Evolutionary conservation across 2,113 vertebrate species (phyloP).

Genomic region (Axis porcinus): DNA sequence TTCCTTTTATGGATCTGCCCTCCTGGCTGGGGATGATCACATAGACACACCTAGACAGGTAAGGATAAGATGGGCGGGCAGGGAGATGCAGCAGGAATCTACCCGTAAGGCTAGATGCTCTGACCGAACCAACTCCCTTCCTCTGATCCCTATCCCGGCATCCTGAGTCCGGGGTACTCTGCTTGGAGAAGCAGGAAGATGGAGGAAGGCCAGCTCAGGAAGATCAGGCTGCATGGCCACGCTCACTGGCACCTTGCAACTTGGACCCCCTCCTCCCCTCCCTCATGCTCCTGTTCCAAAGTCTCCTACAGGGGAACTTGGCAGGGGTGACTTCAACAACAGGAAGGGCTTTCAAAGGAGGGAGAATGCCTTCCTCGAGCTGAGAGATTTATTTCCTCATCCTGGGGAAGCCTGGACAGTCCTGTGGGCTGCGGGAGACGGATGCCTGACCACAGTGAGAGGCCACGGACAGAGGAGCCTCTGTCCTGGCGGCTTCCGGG

Average conservation of each 20-base stretch:
- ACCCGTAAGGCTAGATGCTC: not conserved
- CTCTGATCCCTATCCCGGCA: not conserved
- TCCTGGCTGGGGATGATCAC: accelerated
- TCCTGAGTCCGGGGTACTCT: not conserved
- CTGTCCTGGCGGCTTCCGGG: not conserved
- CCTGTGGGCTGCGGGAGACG: not conserved
- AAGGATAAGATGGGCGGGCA: no score
- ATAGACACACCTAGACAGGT: accelerated
- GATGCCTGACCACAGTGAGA: accelerated
- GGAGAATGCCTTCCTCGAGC: not conserved
- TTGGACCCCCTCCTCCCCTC: accelerated
- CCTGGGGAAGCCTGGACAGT: not conserved
- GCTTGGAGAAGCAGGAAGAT: not conserved
- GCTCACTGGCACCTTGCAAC: not conserved
- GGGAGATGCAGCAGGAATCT: not conserved
- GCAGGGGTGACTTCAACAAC: not conserved
- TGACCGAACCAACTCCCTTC: not conserved
- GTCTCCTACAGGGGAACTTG: not conserved
- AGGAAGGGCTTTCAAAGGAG: slow-evolving; percentile 24
- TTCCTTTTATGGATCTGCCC: not conserved
- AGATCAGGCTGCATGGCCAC: accelerated
- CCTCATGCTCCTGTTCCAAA: not conserved
- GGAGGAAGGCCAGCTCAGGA: not conserved
- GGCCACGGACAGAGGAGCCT: not conserved
- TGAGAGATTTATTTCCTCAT: slow-evolving; percentile 20